phyloP scores from a whole-genome alignment of 1,140 invertebrate genomes.

The Platyscapa corneri region DNA sequence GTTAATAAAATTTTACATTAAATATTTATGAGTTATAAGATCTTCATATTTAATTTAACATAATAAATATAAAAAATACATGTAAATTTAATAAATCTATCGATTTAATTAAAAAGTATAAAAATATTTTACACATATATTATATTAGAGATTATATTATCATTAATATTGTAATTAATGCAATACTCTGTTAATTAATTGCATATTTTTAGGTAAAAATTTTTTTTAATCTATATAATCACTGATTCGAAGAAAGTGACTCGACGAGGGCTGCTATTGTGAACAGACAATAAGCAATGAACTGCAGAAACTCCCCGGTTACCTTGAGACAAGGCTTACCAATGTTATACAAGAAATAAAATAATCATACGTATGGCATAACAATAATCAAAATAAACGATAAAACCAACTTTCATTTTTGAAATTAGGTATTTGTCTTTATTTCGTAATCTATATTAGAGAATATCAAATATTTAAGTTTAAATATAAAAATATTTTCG shows the following conservation, averaged over 20 bases:
- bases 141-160: neutral
- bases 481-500: too few species aligned
- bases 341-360: conserved; percentile 29
- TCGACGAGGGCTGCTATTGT: conserved; percentile 72
- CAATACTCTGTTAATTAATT: neutral
- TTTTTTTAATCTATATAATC: conserved; percentile 46
- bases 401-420: neutral
- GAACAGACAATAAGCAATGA: conserved; percentile 75
- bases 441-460: too few species aligned
- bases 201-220: conserved; percentile 13
- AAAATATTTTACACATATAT: neutral
- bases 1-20: neutral
- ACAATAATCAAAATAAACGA: conserved; percentile 32
- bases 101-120: neutral
- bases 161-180: conserved; percentile 5
- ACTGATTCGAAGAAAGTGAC: conserved; percentile 60
- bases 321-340: conserved; percentile 55
- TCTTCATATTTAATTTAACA: neutral
- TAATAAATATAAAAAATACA: neutral
- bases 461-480: neutral
- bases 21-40: neutral
- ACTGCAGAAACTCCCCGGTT: conserved; percentile 59
- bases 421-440: neutral
- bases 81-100: neutral
- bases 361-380: conserved; percentile 35